phyloP scores from a whole-genome alignment of 2,888 invertebrate species.

The Syritta pipiens region DNA sequence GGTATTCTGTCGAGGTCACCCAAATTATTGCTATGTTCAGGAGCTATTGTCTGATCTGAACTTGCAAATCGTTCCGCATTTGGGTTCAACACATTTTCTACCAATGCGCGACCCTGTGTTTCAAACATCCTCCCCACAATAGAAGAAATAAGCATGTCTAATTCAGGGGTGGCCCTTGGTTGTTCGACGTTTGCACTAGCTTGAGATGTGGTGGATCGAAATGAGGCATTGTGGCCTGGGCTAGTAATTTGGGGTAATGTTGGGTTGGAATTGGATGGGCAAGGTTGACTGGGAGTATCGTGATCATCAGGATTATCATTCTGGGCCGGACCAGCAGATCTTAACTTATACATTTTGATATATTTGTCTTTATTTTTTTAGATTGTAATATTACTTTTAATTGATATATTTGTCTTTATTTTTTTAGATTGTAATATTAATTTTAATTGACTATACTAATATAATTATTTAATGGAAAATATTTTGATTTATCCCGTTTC shows the following conservation, averaged over 20 bases:
- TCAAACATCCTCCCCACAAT: not conserved
- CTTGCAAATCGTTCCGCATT: constrained; percentile 1
- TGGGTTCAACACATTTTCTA: not conserved
- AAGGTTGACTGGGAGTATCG: too few species aligned
- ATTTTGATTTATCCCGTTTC: too few species aligned
- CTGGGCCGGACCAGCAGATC: not conserved
- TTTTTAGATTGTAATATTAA: not conserved
- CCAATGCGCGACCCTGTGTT: not conserved
- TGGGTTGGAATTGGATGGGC: too few species aligned
- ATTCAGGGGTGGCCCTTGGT: not conserved
- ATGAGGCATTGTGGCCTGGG: too few species aligned
- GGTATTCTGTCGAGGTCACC: too few species aligned
- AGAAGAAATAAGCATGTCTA: not conserved
- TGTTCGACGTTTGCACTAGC: too few species aligned
- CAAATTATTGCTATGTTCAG: not conserved
- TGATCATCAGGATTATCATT: not conserved
- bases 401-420: not conserved
- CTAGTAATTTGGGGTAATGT: too few species aligned
- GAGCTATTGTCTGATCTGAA: not conserved
- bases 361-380: not conserved
- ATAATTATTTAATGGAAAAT: too few species aligned
- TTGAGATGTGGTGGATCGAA: too few species aligned
- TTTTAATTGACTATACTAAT: too few species aligned
- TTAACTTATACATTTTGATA: not conserved
- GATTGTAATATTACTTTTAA: not conserved